Evolutionary conservation across 2,113 vertebrate genomes (phyloP).

Genomic region (Rhipidura dahli): DNA sequence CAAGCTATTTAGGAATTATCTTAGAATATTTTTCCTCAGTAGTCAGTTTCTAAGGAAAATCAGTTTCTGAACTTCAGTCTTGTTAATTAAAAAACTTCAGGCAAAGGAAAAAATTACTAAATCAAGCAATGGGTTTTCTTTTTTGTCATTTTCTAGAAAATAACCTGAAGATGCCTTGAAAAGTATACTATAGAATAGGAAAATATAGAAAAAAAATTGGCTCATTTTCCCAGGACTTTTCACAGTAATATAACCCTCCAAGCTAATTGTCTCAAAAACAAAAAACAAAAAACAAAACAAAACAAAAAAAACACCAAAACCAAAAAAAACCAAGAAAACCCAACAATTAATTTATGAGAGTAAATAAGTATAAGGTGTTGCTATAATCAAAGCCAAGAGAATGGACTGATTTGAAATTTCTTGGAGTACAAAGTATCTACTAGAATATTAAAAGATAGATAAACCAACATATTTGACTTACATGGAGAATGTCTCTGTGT

Average conservation of each 20-base stretch:
- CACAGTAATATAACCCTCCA: background rate
- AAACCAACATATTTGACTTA: background rate
- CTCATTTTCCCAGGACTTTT: background rate
- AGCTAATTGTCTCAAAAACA: background rate
- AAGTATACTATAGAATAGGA: background rate
- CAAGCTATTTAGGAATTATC: background rate
- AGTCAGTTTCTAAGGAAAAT: background rate
- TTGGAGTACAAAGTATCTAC: background rate
- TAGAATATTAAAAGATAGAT: background rate
- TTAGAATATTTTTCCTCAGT: background rate
- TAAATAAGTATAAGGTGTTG: background rate
- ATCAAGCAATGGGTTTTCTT: background rate
- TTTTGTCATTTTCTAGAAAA: background rate
- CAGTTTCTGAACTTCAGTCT: background rate
- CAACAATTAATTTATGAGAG: background rate
- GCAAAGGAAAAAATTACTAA: background rate
- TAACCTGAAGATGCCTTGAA: background rate
- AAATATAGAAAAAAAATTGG: background rate
- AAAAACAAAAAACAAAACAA: background rate
- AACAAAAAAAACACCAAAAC: no score
- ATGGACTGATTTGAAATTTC: background rate
- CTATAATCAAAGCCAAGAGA: background rate
- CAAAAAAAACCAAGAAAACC: no score
- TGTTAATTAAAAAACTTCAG: background rate
- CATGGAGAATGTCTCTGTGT: background rate